Base-by-base conservation (phyloP, 2,797 vertebrate genomes). In the Pseudochaenichthys georgianus region DNA sequence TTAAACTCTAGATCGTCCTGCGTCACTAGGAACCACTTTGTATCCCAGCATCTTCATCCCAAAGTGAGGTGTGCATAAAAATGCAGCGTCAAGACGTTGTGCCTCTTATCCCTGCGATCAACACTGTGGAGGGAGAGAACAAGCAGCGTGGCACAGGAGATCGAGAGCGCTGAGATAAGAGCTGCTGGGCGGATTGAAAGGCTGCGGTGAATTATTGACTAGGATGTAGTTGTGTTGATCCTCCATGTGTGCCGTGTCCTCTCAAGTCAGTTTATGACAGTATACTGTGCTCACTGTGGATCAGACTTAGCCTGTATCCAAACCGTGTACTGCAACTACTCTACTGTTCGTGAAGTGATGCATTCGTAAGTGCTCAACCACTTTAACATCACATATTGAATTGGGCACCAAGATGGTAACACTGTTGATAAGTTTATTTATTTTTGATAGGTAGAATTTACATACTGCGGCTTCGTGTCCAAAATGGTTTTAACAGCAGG, bases 131-230 rank as follows among this genome's bases (percentile, higher is more conserved):
- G 34, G n/a, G 17, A 23, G 66, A 75, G 68, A 58, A 69, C 41
- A n/a, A 57, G 80, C n/a, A 64, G 38, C 28, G 52, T 12, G 63
- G 6, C 50, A 65, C n/a, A 46, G 58, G 62, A 55, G 57, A 45
- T 50, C 43, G 2, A 51, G 51, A n/a, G 46, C 4, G 1, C n/a
- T 6, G 23, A 16, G 66, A 71, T 70, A 63, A 75, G 47, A 48
- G 67, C 75, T 21, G 75, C 64, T 64, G 57, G 6, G 62, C 19
- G 64, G 54, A 71, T 74, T 70, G n/a, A 55, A 59, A 19, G 66
- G 57, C 72, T 57, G 50, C 6, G 9, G 34, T 64, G 28, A 67
- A 85, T 73, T 70, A 70, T 74, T 64, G 52, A 53, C 3, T 2
- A 60, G 21, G 45, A 70, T 31, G 57, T 46, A 50, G 60, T 50